Base-by-base conservation (phyloP, 2,797 vertebrate species). In the Caiman crocodilus region DNA sequence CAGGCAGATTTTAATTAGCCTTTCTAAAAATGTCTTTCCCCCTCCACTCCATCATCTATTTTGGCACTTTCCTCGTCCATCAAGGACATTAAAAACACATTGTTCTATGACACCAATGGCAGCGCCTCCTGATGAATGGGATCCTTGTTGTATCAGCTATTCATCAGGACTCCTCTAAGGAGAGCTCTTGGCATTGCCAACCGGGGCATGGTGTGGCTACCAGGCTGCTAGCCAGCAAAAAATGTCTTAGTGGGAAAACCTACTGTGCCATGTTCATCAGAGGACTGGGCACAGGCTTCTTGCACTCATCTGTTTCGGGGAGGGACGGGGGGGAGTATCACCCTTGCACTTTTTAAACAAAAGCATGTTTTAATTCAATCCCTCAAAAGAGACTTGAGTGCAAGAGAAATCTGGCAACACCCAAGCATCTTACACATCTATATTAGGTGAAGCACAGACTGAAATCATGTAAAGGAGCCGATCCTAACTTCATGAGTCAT, bases 1-100 rank as follows among this genome's bases (percentile, higher is more conserved):
- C 90, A 96, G 96, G 93, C 55, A 76, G 94, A 86, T 94, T 95
- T 86, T 93, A 94, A 95, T 93, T 89, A 89, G 90, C 88, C 42
- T 81, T 92, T 87, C 94, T 82, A 93, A 94, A 96, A 83, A 84
- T 64, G 80, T 71, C 87, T 93, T 91, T 86, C 58, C 42, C 21
- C 32, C 23, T 32, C 67, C 32, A 91, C 88, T 86, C 81, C 0
- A 2, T 55, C 65, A 92, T 87, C 87, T 92, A 93, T 88, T 85
- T 76, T 16, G 60, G 92, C 83, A 84, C 89, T 15, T 15, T 25
- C 85, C 23, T 30, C 25, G 87, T 87, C 90, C 78, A 76, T 2
- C 12, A 42, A 92, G 77, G 92, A 91, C 0, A 0, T 76, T 82
- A 16, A 82, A 50, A 92, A 88, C 67, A 60, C 2, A 3, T 0